Evolutionary conservation across 2,113 vertebrate species (phyloP), one percentile per base, ranked within the genome.

Genomic region (Chelonoidis abingdonii): DNA sequence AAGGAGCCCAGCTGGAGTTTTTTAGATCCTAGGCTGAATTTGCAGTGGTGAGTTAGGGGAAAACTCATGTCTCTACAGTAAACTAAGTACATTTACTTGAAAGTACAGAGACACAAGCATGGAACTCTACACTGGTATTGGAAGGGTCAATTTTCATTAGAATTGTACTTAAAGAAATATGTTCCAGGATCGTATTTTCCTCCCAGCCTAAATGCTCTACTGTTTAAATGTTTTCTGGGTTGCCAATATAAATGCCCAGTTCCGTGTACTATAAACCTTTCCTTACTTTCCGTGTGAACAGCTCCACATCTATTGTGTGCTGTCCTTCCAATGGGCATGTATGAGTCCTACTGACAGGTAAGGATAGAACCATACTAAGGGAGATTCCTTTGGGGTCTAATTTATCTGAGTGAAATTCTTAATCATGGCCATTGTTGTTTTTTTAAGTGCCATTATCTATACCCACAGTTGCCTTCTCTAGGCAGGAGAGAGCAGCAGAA

Each of bases 401-500:
- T 69, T 69, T 69, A 69, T 69, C n/a, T 69, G 35, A 69, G 35
- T n/a, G 62, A 69, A 69, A 56, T 83, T 90, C 90, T 89, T 86
- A 53, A 92, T 62, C 78, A 54, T 49, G 65, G 50, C 49, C 76
- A 49, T 82, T 27, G 59, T 29, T n/a, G 81, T 79, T 84, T 50
- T 14, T 27, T 84, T 76, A 83, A 97, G 80, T 62, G 52, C 79
- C 75, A 90, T 89, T 93, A 47, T 83, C 97, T 96, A 86, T 38
- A 89, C 93, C 50, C 87, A 80, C 83, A 86, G 75, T 16, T 10
- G 62, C 87, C 81, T 95, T 94, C 88, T 97, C 94, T 95, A 59
- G 90, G 93, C 95, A 93, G 90, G 87, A 84, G 89, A 91, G 95
- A 91, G 89, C 93, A 92, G 94, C 80, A 94, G 92, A 95, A 95